Base-by-base conservation (phyloP, 2,888 invertebrate species). In the Caradrina kadenii region DNA sequence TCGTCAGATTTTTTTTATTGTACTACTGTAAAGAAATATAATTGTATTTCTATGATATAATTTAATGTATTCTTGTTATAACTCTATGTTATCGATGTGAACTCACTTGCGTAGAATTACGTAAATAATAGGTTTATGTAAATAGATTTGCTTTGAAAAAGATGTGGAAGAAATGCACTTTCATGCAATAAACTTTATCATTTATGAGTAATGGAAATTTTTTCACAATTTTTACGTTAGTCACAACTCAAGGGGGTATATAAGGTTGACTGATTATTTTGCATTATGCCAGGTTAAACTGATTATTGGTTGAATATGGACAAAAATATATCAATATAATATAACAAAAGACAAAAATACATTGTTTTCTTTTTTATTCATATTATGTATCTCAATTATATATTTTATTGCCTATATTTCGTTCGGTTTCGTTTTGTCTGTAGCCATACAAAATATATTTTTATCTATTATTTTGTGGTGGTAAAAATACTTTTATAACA, bases 111-210 rank as follows among this genome's bases (percentile, higher is more conserved):
- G 86, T 90, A 89, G 88, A 87, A 84, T 86, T 90, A 90, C 90
- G 86, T 89, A 89, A 88, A 89, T 79, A 84, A 87, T 92, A 91
- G 90, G 89, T 89, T 92, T 92, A 91, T 94, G 94, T 94, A 94
- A 92, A 94, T 94, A 94, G 91, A 88, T 91, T 90, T 91, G 90
- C 90, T 91, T 92, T 87, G 86, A 87, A 81, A 87, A 83, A 83
- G 83, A 72, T 84, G 82, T 79, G 75, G 59, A 77, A 70, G 70
- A 76, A 80, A 79, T 71, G 53, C 72, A 84, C 87, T 86, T 88
- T 88, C 77, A 85, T 84, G 86, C 86, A 89, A 88, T 81, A 85
- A 84, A 83, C 84, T 75, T 63, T 78, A 73, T 76, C 66, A 74
- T 70, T 74, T 73, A 76, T 74, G 73, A 77, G 63, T 79, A 77